phyloP scores from a whole-genome alignment of 2,888 invertebrate species.

The Allygus modestus region DNA sequence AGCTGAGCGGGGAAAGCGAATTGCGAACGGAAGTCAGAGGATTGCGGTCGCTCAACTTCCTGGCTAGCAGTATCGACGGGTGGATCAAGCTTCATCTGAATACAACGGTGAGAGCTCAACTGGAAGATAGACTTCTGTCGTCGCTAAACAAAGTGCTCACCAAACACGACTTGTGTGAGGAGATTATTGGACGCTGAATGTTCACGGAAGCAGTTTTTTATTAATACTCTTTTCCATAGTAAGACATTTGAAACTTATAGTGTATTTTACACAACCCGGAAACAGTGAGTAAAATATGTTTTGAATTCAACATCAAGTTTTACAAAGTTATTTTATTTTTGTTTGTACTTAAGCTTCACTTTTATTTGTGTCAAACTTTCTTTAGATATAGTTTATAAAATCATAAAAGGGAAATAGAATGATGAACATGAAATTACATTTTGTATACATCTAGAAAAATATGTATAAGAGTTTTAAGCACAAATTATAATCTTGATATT shows the following conservation, averaged over 20 bases:
- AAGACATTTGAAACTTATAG: not conserved
- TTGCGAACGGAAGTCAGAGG: constrained; percentile 36
- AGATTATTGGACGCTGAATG: constrained; percentile 28
- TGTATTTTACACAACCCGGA: not conserved
- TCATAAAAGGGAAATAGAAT: no score
- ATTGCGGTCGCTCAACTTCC: constrained; percentile 32
- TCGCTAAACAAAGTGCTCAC: constrained; percentile 33
- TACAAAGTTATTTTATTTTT: no score
- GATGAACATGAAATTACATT: no score
- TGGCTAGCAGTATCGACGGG: constrained; percentile 20
- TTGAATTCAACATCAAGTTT: no score
- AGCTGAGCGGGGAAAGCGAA: constrained; percentile 17
- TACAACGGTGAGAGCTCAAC: not conserved
- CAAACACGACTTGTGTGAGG: constrained; percentile 47
- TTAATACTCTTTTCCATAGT: no score
- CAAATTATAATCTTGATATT: no score
- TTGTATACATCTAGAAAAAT: no score
- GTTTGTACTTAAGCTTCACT: no score
- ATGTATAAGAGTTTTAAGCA: no score
- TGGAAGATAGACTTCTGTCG: not conserved
- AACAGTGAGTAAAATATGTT: no score
- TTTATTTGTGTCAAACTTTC: no score
- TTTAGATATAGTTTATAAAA: no score
- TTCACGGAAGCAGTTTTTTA: not conserved
- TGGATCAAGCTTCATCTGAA: constrained; percentile 32